phyloP scores from a whole-genome alignment of 2,888 invertebrate species.

The Chironomus riparius region DNA sequence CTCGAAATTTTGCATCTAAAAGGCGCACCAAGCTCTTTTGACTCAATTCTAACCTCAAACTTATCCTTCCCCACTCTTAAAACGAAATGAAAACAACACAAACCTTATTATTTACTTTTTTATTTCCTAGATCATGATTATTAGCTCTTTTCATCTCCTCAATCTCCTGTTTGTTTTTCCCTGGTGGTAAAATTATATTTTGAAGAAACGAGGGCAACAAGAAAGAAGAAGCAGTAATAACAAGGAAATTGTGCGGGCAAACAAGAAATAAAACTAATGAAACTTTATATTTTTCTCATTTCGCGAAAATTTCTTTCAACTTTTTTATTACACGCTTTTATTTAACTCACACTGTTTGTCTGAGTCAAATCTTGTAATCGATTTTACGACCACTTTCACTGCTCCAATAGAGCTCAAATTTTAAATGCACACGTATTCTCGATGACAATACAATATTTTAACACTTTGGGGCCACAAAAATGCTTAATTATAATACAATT shows the following conservation, averaged over 20 bases:
- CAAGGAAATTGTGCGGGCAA: neutral
- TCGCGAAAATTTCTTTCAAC: neutral
- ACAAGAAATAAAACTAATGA: conserved; percentile 10
- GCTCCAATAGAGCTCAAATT: too few species aligned
- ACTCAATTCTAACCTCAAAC: neutral
- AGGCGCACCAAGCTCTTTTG: neutral
- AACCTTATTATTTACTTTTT: conserved; percentile 7
- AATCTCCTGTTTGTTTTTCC: neutral
- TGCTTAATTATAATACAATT: too few species aligned
- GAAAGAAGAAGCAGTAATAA: neutral
- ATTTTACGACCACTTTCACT: too few species aligned
- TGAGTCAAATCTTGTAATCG: too few species aligned
- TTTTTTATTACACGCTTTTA: neutral
- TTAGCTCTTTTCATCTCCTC: conserved; percentile 1
- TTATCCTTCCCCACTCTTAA: neutral
- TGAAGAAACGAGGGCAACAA: too few species aligned
- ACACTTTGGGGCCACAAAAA: too few species aligned
- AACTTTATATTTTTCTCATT: conserved; percentile 11
- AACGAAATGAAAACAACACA: neutral
- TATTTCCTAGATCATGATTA: conserved; percentile 14
- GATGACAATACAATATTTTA: too few species aligned
- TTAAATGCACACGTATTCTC: too few species aligned
- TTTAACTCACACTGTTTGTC: too few species aligned
- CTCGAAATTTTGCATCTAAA: neutral
- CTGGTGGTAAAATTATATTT: too few species aligned